These are phyloP conservation scores for Gnatocerus cornutus DNA, from an alignment of 2,888 invertebrate genomes.

Conservation along the genomic window DNA sequence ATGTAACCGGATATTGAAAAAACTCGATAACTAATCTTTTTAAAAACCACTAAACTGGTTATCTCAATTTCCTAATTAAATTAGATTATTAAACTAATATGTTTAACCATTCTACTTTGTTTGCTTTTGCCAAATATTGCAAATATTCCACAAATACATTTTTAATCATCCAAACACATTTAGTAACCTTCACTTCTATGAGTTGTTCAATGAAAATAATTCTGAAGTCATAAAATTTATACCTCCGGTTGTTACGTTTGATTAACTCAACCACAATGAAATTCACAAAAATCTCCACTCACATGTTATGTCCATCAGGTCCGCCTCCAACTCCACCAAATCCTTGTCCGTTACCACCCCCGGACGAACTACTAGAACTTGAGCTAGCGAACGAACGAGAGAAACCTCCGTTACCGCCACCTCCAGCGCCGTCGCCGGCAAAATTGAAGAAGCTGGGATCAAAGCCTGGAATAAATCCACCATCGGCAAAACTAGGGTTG, in stretches of 20 bases:
- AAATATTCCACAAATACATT: constrained; percentile 14
- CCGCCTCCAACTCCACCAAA: constrained; percentile 26
- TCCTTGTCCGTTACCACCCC: constrained; percentile 43
- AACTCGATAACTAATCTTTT: too few relatives aligned
- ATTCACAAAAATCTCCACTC: neutral
- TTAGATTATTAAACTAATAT: too few relatives aligned
- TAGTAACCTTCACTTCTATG: constrained; percentile 28
- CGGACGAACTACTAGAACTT: constrained; percentile 48
- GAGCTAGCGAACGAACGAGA: constrained; percentile 64
- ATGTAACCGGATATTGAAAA: too few relatives aligned
- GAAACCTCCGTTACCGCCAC: constrained; percentile 63
- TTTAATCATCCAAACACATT: constrained; percentile 21
- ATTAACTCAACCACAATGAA: too few relatives aligned
- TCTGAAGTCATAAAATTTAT: neutral
- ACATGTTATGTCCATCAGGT: constrained; percentile 6
- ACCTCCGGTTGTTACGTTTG: neutral
- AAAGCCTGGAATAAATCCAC: constrained; percentile 12
- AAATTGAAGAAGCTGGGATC: constrained; percentile 68
- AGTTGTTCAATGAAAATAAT: constrained; percentile 21
- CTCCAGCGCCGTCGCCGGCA: constrained; percentile 54
- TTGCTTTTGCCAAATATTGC: constrained; percentile 1
- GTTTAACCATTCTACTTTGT: too few relatives aligned
- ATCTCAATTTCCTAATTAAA: too few relatives aligned
- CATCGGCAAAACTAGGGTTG: constrained; percentile 26
- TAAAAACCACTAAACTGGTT: too few relatives aligned